These are phyloP conservation scores for Galleria mellonella DNA, from an alignment of 1,140 invertebrate species.

Conservation along the genomic window DNA sequence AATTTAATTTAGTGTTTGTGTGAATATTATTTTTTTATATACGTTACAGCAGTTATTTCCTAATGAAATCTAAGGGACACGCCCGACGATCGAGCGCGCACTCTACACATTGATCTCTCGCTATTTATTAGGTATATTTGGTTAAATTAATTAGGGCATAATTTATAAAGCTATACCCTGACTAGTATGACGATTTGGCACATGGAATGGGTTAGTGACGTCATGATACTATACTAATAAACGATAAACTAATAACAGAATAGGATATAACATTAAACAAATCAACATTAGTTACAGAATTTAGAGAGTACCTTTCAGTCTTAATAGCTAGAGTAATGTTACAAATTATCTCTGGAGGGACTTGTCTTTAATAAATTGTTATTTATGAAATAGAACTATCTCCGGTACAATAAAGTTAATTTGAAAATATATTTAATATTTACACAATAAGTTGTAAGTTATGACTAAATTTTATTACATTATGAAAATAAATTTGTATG, in stretches of 20 bases:
- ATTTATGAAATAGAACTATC: slow-evolving; percentile 41
- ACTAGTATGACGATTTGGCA: slow-evolving; percentile 52
- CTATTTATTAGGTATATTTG: slow-evolving; percentile 16
- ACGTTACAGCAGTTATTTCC: slow-evolving; percentile 23
- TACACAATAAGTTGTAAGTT: slow-evolving; percentile 32
- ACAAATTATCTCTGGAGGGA: slow-evolving; percentile 63
- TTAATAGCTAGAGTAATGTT: slow-evolving; percentile 65
- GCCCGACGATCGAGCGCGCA: slow-evolving; percentile 1
- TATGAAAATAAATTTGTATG: slow-evolving; percentile 46
- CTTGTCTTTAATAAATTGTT: slow-evolving; percentile 56
- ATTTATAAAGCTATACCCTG: slow-evolving; percentile 44
- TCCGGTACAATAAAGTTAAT: slow-evolving; percentile 35
- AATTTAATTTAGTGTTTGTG: slow-evolving; percentile 31
- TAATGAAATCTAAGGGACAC: slow-evolving; percentile 14
- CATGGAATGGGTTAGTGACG: slow-evolving; percentile 46
- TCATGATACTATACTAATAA: slow-evolving; percentile 27
- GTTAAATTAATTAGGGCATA: slow-evolving; percentile 26
- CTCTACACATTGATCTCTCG: slow-evolving; percentile 15
- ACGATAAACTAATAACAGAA: slow-evolving; percentile 22
- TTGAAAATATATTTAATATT: slow-evolving; percentile 53
- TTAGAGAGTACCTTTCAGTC: slow-evolving; percentile 54
- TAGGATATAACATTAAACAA: slow-evolving; percentile 2
- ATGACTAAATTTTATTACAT: slow-evolving; percentile 20
- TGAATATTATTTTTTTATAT: slow-evolving; percentile 24
- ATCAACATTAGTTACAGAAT: slow-evolving; percentile 14